Conservation (phyloP, 2,797 vertebrate genomes). For the Pangasius sanitwongsei region DNA sequence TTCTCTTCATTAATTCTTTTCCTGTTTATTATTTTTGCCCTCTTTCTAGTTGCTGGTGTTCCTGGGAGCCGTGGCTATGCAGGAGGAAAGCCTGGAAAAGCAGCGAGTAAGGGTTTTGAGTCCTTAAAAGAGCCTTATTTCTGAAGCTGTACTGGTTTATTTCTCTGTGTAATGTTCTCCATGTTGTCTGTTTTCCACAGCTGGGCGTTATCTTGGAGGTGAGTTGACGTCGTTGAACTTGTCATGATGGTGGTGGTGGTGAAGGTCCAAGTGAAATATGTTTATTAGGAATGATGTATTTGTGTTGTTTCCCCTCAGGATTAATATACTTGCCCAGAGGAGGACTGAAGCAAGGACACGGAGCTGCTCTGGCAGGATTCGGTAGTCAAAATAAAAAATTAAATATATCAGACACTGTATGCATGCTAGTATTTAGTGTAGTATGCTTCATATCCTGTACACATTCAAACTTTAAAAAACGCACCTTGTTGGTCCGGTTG, state of each 20-base stretch:
- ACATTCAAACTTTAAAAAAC: not conserved
- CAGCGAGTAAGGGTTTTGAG: conserved; percentile 7
- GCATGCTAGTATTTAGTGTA: not conserved
- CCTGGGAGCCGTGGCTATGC: conserved; percentile 51
- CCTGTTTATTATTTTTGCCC: not conserved
- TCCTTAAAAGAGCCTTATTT: no score
- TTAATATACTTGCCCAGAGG: conserved; percentile 68
- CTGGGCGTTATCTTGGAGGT: conserved; percentile 67
- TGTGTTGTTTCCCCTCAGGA: conserved; percentile 26
- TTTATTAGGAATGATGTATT: conserved; percentile 13
- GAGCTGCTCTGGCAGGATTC: conserved; percentile 45
- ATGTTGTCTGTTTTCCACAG: conserved; percentile 50
- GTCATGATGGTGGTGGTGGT: conserved; percentile 45
- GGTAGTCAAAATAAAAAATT: not conserved
- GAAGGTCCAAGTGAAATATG: conserved; percentile 52
- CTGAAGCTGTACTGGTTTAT: not conserved
- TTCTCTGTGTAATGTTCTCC: not conserved
- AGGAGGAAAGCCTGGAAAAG: conserved; percentile 31
- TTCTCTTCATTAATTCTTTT: not conserved
- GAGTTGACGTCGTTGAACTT: conserved; percentile 45
- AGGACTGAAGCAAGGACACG: conserved; percentile 67
- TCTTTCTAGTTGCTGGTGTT: conserved; percentile 40
- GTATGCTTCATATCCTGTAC: not conserved
- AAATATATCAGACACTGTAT: not conserved
- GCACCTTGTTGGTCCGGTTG: not conserved